A percentile compares a stretch with the other conserved stretches of the same genome.
phyloP scores from a whole-genome alignment of 2,888 invertebrate genomes.

The Mechanitis messenoides region DNA sequence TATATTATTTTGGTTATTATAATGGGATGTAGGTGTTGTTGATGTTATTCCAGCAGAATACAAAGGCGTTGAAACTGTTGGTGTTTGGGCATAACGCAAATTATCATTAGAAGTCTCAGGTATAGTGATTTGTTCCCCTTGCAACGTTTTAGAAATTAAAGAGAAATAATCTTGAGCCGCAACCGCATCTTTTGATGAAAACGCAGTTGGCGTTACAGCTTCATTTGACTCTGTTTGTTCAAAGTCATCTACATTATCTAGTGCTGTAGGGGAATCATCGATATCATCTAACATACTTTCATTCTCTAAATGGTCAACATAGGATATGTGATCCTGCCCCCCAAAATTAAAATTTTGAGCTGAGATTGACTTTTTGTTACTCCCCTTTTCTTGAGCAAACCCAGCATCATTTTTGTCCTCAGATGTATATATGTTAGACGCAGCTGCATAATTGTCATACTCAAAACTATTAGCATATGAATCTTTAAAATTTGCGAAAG shows the following conservation, averaged over 20 bases:
- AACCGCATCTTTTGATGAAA: constrained; percentile 54
- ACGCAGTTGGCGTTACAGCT: constrained; percentile 45
- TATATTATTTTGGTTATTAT: constrained; percentile 15
- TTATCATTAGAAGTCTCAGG: constrained; percentile 64
- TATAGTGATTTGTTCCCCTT: constrained; percentile 46
- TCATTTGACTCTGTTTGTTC: constrained; percentile 41
- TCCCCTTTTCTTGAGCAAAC: constrained; percentile 42
- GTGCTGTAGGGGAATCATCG: constrained; percentile 43
- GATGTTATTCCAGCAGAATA: constrained; percentile 38
- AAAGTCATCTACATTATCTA: constrained; percentile 45
- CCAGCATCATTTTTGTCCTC: constrained; percentile 46
- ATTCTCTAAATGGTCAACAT: constrained; percentile 57
- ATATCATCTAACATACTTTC: constrained; percentile 33
- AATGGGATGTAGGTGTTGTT: constrained; percentile 30
- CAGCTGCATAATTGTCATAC: constrained; percentile 57
- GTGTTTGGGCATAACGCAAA: constrained; percentile 58
- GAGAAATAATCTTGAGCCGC: constrained; percentile 59
- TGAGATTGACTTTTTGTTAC: constrained; percentile 63
- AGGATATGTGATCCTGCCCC: constrained; percentile 55
- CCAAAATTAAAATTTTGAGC: constrained; percentile 67
- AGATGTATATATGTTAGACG: constrained; percentile 50
- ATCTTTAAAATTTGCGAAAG: constrained; percentile 51
- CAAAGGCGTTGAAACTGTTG: constrained; percentile 42
- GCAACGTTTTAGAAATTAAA: constrained; percentile 57
- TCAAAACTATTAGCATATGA: constrained; percentile 56